Base-by-base conservation (phyloP, 2,888 invertebrate genomes). In the Strigamia crassipes region DNA sequence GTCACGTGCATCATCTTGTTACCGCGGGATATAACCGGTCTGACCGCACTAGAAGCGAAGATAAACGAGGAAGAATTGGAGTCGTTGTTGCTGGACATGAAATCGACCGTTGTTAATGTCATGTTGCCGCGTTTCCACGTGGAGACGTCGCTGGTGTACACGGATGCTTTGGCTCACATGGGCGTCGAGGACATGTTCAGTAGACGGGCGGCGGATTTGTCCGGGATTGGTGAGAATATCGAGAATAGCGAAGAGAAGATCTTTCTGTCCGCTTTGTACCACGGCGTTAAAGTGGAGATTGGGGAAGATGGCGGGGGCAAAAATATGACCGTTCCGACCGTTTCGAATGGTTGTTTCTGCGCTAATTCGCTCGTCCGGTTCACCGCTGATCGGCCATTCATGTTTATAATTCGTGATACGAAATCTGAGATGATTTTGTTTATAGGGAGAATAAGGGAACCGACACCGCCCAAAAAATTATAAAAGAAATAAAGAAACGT, bases 371-470 rank as follows among this genome's bases (percentile, higher is more conserved):
- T 80, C 8, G 81, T 79, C 18, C 31, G 34, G 38, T 84, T 85
- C 82, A 61, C 73, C 77, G 84, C 82, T 23, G 82, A 85, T 83
- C 81, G 84, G 10, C 85, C 85, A 13, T 85, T 85, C 83, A n/a
- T 85, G 66, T 85, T 84, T 83, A 13, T 84, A 12, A 83, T 85
- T 41, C 77, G 83, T 9, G 85, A 85, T 81, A 83, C 79, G 10
- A 18, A 82, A 10, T 81, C 83, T 46, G 83, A 83, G 23, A 83
- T 81, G 66, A 81, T 84, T 4, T 82, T 85, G 61, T 85, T 85
- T 80, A 81, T 83, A 23, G 85, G 85, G 4, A 77, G 83, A 18
- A 82, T 84, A 9, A 82, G 80, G 78, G 82, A 84, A 8, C 84
- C 84, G 12, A 34, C 73, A 46, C 81, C 81, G 66, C 66, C 80